Evolutionary conservation across 2,888 invertebrate genomes (phyloP).

Genomic region (Sylvicola cinctus): DNA sequence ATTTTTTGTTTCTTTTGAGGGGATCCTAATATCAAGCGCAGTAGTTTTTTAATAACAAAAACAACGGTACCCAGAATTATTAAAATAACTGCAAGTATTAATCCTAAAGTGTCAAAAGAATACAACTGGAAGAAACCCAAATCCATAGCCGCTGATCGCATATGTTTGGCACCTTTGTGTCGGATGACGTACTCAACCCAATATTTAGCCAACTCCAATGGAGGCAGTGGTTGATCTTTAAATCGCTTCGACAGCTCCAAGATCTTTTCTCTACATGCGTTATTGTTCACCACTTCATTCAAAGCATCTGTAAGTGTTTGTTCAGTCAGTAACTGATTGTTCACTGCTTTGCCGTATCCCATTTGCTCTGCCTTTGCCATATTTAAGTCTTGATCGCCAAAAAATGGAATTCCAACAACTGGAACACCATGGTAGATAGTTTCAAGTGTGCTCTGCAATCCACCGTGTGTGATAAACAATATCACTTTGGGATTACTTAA

Average conservation of each 20-base stretch:
- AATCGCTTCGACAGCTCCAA: conserved; percentile 24
- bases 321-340: too few species aligned
- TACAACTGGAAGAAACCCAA: conserved; percentile 25
- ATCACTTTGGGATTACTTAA: conserved; percentile 26
- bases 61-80: too few species aligned
- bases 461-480: conserved; percentile 32
- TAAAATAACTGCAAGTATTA: too few species aligned
- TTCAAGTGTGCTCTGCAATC: conserved; percentile 24
- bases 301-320: too few species aligned
- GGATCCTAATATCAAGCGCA: too few species aligned
- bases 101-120: too few species aligned
- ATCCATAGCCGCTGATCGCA: conserved; percentile 28
- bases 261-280: conserved; percentile 16
- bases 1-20: too few species aligned
- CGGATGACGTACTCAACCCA: conserved; percentile 37
- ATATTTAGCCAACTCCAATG: conserved; percentile 29
- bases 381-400: conserved; percentile 5
- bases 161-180: conserved; percentile 29
- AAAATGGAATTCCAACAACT: conserved; percentile 3
- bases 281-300: too few species aligned
- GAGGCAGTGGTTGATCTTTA: conserved; percentile 30
- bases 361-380: conserved; percentile 1
- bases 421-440: conserved; percentile 2
- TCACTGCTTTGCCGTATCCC: conserved; percentile 3
- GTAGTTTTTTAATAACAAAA: too few species aligned